Evolutionary conservation across 2,888 invertebrate genomes (phyloP).

Genomic region (Quadroppia sp.): DNA sequence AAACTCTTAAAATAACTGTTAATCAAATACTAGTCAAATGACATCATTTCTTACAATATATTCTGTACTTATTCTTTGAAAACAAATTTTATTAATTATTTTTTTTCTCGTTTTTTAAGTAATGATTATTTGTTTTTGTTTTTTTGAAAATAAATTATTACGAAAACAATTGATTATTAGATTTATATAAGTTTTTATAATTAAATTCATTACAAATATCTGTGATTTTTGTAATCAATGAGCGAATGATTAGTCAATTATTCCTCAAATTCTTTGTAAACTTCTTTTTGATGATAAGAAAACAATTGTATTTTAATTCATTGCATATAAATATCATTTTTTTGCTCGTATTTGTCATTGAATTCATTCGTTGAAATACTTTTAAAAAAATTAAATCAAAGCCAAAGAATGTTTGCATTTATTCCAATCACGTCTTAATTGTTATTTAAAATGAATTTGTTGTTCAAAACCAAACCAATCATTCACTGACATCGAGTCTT

Average conservation of each 20-base stretch:
- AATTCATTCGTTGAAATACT: not conserved
- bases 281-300: not conserved
- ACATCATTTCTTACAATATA: constrained; percentile 14
- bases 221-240: constrained; percentile 32
- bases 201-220: not conserved
- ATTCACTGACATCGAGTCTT: too few species aligned
- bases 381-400: not conserved
- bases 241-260: not conserved
- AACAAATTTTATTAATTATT: not conserved
- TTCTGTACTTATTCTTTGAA: constrained; percentile 21
- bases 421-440: constrained; percentile 3
- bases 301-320: not conserved
- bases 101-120: not conserved
- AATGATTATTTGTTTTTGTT: too few species aligned
- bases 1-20: not conserved
- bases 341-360: not conserved
- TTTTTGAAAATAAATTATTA: not conserved
- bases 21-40: constrained; percentile 26
- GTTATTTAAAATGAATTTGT: not conserved
- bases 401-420: not conserved
- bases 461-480: not conserved
- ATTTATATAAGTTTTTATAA: not conserved
- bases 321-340: not conserved
- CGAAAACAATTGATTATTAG: not conserved
- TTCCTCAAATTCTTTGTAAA: not conserved